Evolutionary conservation across 2,888 invertebrate species (phyloP).

Genomic region (Panopea generosa): DNA sequence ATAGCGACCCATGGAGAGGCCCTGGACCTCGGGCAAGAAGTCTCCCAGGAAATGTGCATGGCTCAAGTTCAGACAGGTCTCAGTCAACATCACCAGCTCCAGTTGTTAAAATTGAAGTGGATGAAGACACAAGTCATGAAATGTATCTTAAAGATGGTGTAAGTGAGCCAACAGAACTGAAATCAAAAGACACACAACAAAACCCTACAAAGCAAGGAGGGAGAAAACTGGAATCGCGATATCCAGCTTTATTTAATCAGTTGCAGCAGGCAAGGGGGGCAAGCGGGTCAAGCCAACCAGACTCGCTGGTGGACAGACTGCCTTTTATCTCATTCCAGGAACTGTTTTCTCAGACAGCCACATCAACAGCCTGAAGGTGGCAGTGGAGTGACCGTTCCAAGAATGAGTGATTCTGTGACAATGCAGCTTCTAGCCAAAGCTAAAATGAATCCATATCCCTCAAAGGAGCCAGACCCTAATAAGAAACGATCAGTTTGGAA

Average conservation of each 20-base stretch:
- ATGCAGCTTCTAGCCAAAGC: slow-evolving; percentile 28
- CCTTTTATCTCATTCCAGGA: slow-evolving; percentile 63
- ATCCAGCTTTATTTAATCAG: slow-evolving; percentile 61
- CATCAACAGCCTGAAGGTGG: neutral
- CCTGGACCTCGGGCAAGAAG: neutral
- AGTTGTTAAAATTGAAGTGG: slow-evolving; percentile 54
- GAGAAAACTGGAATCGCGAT: slow-evolving; percentile 45
- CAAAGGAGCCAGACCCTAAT: neutral
- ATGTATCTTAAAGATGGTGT: slow-evolving; percentile 4
- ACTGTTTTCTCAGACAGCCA: slow-evolving; percentile 43
- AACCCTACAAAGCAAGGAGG: neutral
- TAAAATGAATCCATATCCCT: slow-evolving; percentile 19
- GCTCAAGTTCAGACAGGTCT: slow-evolving; percentile 17
- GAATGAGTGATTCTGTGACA: slow-evolving; percentile 19
- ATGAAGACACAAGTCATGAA: slow-evolving; percentile 31
- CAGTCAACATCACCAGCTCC: slow-evolving; percentile 41
- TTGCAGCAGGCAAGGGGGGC: slow-evolving; percentile 38
- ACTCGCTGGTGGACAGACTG: slow-evolving; percentile 52
- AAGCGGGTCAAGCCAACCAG: slow-evolving; percentile 18
- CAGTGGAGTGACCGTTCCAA: slow-evolving; percentile 1
- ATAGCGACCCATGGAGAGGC: too few species aligned
- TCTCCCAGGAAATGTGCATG: neutral
- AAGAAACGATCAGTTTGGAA: slow-evolving; percentile 44
- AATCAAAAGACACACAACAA: slow-evolving; percentile 6
- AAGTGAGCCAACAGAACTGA: slow-evolving; percentile 8